These are phyloP conservation scores for Myripristis murdjan DNA, from an alignment of 2,797 vertebrate genomes.

Conservation along the genomic window DNA sequence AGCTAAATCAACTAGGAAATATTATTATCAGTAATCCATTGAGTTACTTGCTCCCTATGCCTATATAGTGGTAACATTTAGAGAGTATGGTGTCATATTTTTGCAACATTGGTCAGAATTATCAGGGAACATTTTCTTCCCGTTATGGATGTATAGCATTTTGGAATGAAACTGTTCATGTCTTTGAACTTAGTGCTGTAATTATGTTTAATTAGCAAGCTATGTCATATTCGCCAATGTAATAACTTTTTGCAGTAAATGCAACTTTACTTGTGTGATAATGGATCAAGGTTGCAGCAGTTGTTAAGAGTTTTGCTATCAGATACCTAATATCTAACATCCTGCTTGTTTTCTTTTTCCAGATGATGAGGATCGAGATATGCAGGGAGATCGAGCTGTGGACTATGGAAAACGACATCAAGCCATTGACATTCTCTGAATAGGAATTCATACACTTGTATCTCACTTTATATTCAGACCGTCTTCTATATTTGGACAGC, in stretches of 20 bases:
- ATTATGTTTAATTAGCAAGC: background rate
- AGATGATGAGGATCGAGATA: constrained; percentile 97
- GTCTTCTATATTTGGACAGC: constrained; percentile 25
- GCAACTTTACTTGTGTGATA: background rate
- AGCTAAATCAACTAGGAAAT: background rate
- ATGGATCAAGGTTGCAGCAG: background rate
- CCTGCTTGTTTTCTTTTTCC: constrained; percentile 49
- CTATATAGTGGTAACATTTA: no score
- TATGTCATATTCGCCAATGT: background rate
- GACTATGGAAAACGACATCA: constrained; percentile 95
- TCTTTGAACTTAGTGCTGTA: background rate
- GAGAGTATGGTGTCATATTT: no score
- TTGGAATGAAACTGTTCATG: background rate
- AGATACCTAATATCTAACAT: constrained; percentile 27
- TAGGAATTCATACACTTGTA: constrained; percentile 27
- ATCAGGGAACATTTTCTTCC: no score
- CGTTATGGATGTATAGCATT: background rate
- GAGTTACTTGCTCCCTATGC: no score
- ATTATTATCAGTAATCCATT: background rate
- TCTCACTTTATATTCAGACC: constrained; percentile 50
- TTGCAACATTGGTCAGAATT: no score
- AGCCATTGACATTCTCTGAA: constrained; percentile 90
- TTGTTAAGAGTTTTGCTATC: background rate
- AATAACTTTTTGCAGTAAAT: background rate
- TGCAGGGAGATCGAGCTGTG: constrained; percentile 90